Conservation (phyloP, 2,888 invertebrate species). For the Coleophora flavipennella region DNA sequence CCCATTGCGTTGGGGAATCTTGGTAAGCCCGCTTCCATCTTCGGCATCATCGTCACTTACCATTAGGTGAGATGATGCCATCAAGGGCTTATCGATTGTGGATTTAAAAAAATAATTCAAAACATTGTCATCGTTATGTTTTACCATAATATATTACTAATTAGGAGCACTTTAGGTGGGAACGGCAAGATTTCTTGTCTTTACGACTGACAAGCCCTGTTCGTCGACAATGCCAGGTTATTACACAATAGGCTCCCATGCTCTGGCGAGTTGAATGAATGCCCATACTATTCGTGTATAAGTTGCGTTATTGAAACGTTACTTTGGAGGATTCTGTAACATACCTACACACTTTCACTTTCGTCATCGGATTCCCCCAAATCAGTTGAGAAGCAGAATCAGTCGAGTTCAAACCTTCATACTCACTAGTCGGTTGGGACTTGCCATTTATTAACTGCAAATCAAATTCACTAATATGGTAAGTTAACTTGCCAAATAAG, state of each 20-base stretch:
- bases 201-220: too few relatives aligned
- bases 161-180: too few relatives aligned
- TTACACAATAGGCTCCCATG: conserved; percentile 18
- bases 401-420: conserved; percentile 21
- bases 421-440: conserved; percentile 13
- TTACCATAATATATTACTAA: too few relatives aligned
- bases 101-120: too few relatives aligned
- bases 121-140: too few relatives aligned
- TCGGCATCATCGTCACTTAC: too few relatives aligned
- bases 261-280: conserved; percentile 22
- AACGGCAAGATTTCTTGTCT: too few relatives aligned
- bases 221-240: neutral
- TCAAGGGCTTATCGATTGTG: too few relatives aligned
- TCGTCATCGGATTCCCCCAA: conserved; percentile 35
- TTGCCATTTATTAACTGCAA: neutral
- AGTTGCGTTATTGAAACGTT: conserved; percentile 42
- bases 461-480: conserved; percentile 23
- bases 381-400: conserved; percentile 15
- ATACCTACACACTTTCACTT: conserved; percentile 47
- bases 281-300: conserved; percentile 25
- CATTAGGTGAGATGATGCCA: too few relatives aligned
- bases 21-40: too few relatives aligned
- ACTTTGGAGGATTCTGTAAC: conserved; percentile 22
- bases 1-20: too few relatives aligned
- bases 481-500: conserved; percentile 14